Conservation (phyloP, 2,888 invertebrate genomes). For the Diarsia dahlii region DNA sequence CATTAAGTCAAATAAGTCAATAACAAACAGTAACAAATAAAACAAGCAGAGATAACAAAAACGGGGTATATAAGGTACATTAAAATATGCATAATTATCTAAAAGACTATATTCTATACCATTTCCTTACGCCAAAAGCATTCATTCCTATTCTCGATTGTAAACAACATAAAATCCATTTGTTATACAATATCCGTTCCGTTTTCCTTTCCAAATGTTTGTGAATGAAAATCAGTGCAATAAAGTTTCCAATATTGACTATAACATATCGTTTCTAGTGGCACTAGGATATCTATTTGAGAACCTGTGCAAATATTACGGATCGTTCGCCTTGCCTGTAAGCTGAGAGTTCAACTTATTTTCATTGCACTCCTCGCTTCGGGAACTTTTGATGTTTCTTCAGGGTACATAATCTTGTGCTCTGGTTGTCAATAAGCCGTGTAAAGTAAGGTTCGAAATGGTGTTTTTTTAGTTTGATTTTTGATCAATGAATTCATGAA, state of each 20-base stretch:
- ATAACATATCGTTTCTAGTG: constrained; percentile 12
- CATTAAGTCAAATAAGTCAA: too few relatives aligned
- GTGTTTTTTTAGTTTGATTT: neutral
- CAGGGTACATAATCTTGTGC: constrained; percentile 21
- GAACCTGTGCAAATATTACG: constrained; percentile 49
- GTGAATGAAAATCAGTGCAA: constrained; percentile 46
- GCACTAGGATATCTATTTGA: constrained; percentile 50
- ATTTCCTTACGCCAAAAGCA: neutral
- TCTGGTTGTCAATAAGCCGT: neutral
- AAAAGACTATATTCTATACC: neutral
- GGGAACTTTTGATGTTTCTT: constrained; percentile 10
- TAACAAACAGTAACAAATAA: too few relatives aligned
- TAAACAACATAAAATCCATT: constrained; percentile 13
- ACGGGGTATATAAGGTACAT: neutral
- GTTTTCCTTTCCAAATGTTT: constrained; percentile 29
- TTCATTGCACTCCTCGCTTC: constrained; percentile 46
- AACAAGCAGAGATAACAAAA: too few relatives aligned
- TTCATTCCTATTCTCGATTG: neutral
- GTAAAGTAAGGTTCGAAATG: rapidly evolving
- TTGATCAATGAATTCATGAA: neutral
- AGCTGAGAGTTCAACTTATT: constrained; percentile 33
- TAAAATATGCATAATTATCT: neutral
- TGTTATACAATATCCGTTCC: constrained; percentile 34
- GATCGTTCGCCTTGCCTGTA: constrained; percentile 31
- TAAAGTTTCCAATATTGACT: constrained; percentile 54